A percentile compares a stretch with the other conserved stretches of the same genome.
Conservation (phyloP, 1,140 invertebrate genomes). For the Centruroides sculpturatus region DNA sequence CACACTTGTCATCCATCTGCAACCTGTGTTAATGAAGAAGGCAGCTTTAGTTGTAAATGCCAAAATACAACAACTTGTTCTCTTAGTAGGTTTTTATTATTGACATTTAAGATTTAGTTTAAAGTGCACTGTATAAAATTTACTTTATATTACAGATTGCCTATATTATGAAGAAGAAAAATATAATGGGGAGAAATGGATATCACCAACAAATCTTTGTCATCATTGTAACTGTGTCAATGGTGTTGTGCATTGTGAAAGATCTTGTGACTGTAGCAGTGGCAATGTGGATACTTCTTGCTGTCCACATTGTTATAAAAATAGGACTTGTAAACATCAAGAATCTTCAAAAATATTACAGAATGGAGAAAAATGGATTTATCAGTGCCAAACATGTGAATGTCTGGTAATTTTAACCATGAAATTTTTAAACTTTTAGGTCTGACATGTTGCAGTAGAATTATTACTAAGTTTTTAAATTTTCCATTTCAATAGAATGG, state of each 20-base stretch:
- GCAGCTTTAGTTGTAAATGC: constrained; percentile 75
- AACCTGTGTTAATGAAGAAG: constrained; percentile 70
- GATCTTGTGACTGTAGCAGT: constrained; percentile 15
- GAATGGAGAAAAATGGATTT: constrained; percentile 19
- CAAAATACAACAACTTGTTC: constrained; percentile 35
- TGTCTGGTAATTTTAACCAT: constrained; percentile 16
- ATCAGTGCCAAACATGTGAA: constrained; percentile 20
- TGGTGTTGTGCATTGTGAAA: constrained; percentile 14
- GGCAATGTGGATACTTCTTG: constrained; percentile 12
- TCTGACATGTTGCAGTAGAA: too few species aligned
- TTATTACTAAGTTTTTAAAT: too few species aligned
- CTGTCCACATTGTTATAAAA: constrained; percentile 17
- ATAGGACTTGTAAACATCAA: constrained; percentile 16
- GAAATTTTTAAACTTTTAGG: background rate
- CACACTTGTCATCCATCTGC: constrained; percentile 59
- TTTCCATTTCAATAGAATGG: constrained; percentile 44
- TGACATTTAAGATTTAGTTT: background rate
- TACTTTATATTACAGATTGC: constrained; percentile 34
- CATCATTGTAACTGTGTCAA: constrained; percentile 12
- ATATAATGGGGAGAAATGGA: constrained; percentile 35
- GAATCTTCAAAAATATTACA: constrained; percentile 11
- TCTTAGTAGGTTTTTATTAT: constrained; percentile 7
- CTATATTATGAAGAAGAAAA: constrained; percentile 43
- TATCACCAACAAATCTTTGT: constrained; percentile 29
- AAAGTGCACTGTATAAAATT: background rate